A percentile compares a stretch with the other conserved stretches of the same genome.
These are phyloP conservation scores for Diplolepis rosae DNA, from an alignment of 2,888 invertebrate genomes.

Conservation along the genomic window DNA sequence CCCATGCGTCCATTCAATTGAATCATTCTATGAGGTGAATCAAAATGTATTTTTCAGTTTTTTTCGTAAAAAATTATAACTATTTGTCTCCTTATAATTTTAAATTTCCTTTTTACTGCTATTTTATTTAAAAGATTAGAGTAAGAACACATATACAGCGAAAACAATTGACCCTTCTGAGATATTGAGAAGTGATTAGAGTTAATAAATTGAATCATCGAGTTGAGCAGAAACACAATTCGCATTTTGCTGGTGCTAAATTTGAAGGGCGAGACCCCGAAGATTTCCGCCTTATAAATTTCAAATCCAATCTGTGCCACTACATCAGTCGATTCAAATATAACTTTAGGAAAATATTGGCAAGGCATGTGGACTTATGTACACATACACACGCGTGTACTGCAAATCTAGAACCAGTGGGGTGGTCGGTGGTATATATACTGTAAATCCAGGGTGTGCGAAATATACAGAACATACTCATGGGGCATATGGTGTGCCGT, in stretches of 20 bases:
- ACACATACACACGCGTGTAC: conserved; percentile 30
- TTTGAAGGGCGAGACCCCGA: conserved; percentile 35
- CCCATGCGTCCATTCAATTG: too few relatives aligned
- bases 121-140: too few relatives aligned
- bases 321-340: conserved; percentile 67
- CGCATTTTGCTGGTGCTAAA: background rate
- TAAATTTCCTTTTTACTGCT: too few relatives aligned
- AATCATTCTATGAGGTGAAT: too few relatives aligned
- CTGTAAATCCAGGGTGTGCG: conserved; percentile 40
- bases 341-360: conserved; percentile 69
- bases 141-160: too few relatives aligned
- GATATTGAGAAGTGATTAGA: too few relatives aligned
- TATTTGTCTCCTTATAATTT: too few relatives aligned
- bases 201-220: background rate
- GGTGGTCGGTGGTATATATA: conserved; percentile 34
- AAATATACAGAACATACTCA: conserved; percentile 38
- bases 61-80: too few relatives aligned
- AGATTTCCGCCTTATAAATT: conserved; percentile 71
- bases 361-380: conserved; percentile 44
- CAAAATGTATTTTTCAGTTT: too few relatives aligned
- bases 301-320: conserved; percentile 72
- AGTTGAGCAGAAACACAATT: background rate
- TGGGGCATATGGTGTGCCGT: conserved; percentile 62
- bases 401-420: conserved; percentile 32
- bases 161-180: too few relatives aligned